Percentiles rank a stretch among this genome's conserved stretches.
Evolutionary conservation across 1,140 invertebrate genomes (phyloP).

Genomic region (Brachionus manjavacas): DNA sequence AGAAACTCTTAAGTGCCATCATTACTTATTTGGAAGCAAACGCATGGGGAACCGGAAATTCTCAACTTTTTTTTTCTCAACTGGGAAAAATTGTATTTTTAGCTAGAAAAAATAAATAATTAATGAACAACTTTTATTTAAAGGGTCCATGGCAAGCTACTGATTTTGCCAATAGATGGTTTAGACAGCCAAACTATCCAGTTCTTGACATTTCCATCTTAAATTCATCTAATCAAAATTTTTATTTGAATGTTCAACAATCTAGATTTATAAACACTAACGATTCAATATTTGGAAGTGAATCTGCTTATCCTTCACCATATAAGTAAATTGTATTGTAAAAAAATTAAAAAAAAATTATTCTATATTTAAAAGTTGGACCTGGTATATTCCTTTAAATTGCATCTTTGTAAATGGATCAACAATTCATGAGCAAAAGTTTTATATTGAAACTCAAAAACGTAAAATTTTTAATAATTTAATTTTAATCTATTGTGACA

Average conservation of each 20-base stretch:
- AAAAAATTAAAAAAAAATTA: background rate
- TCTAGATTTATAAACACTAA: background rate
- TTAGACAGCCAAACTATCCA: constrained; percentile 35
- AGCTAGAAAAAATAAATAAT: background rate
- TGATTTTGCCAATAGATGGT: constrained; percentile 30
- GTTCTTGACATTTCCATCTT: background rate
- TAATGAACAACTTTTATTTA: background rate
- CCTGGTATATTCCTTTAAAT: constrained; percentile 31
- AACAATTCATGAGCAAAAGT: background rate
- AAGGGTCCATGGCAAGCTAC: background rate
- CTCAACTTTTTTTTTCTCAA: constrained; percentile 14
- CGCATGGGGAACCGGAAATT: background rate
- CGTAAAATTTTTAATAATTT: background rate
- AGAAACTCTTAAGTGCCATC: background rate
- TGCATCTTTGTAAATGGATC: constrained; percentile 27
- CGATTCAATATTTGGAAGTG: background rate
- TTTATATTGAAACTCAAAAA: constrained; percentile 20
- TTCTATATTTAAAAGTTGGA: background rate
- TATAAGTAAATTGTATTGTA: background rate
- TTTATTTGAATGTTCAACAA: background rate
- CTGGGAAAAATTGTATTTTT: constrained; percentile 27
- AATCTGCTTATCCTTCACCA: background rate
- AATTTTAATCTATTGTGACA: too few species aligned
- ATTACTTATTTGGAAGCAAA: constrained; percentile 26
- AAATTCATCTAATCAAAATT: background rate